Percentiles rank a stretch among this genome's conserved stretches.
phyloP scores from a whole-genome alignment of 2,888 invertebrate species.

The Chloromyia formosa region DNA sequence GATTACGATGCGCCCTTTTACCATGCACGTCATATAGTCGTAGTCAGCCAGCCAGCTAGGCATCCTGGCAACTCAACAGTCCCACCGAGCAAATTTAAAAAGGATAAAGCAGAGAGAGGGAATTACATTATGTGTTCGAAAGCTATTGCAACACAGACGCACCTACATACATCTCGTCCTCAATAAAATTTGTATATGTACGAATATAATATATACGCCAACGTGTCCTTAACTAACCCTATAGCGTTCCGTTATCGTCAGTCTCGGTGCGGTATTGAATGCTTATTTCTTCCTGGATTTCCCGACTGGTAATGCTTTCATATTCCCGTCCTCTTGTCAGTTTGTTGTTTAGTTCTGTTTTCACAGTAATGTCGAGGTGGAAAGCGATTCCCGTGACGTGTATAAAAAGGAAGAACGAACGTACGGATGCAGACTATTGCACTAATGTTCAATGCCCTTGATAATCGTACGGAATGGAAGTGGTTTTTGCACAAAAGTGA shows the following conservation, averaged over 20 bases:
- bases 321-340: neutral
- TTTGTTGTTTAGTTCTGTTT: neutral
- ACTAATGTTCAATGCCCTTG: slow-evolving; percentile 42
- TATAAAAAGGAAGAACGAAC: slow-evolving; percentile 4
- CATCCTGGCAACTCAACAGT: slow-evolving; percentile 14
- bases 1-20: neutral
- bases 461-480: slow-evolving; percentile 8
- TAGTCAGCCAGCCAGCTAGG: slow-evolving; percentile 1
- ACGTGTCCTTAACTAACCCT: slow-evolving; percentile 21
- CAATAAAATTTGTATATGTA: slow-evolving; percentile 3
- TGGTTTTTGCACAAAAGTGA: slow-evolving; percentile 17
- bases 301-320: neutral
- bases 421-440: slow-evolving; percentile 31
- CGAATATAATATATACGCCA: neutral
- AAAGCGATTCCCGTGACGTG: neutral
- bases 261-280: slow-evolving; percentile 36
- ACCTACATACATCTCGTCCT: neutral
- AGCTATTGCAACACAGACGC: slow-evolving; percentile 10
- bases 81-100: neutral
- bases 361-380: neutral
- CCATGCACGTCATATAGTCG: neutral
- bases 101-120: neutral
- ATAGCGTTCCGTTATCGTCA: slow-evolving; percentile 27
- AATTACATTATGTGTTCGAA: neutral
- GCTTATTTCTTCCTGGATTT: slow-evolving; percentile 40